Base-by-base conservation (phyloP, 2,888 invertebrate species). In the Caenorhabditis imperialis region DNA sequence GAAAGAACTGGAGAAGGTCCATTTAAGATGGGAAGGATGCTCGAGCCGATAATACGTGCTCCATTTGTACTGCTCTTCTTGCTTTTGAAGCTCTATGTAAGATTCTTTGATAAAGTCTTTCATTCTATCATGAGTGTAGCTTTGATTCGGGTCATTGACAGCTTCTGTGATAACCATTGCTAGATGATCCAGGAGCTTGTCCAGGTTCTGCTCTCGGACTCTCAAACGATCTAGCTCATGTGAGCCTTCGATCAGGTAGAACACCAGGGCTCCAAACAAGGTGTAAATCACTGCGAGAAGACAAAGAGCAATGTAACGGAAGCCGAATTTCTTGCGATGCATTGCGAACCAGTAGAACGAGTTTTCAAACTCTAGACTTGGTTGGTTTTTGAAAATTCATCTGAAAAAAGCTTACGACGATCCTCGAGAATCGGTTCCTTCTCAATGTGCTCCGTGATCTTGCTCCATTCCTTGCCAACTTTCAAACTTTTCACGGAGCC, bases 321-420 rank as follows among this genome's bases (percentile, higher is more conserved):
- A 72, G 0, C 80, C 80, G 16, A 80, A 54, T 12, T 74, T 67
- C n/a, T 77, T 77, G 8, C 76, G 76, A 44, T 76, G 73, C 42
- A 74, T 67, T 5, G 80, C 77, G 16, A 82, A 62, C 70, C 74
- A 82, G 45, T 82, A 82, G 51, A 82, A 70, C 0, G 80, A 80
- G 8, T 72, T 65, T 12, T 73, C 69, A 42, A 82, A 82, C 47
- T 75, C 81, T 80, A 51, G 40, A 70, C n/a, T n/a, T n/a, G n/a
- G n/a, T n/a, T n/a, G n/a, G n/a, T n/a, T n/a, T n/a, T 10, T 7
- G n/a, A 40, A 40, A 40, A 40, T 18, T 40, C 40, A 10, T 35
- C 35, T 35, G 12, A 10, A 12, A 20, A 22, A 18, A 27, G 23
- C 40, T 16, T 2, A 27, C 18, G 10, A 20, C 20, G 22, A 57